A percentile compares a stretch with the other conserved stretches of the same genome.
These are phyloP conservation scores for Polypterus bichir DNA, from an alignment of 2,113 vertebrate species.

Conservation along the genomic window DNA sequence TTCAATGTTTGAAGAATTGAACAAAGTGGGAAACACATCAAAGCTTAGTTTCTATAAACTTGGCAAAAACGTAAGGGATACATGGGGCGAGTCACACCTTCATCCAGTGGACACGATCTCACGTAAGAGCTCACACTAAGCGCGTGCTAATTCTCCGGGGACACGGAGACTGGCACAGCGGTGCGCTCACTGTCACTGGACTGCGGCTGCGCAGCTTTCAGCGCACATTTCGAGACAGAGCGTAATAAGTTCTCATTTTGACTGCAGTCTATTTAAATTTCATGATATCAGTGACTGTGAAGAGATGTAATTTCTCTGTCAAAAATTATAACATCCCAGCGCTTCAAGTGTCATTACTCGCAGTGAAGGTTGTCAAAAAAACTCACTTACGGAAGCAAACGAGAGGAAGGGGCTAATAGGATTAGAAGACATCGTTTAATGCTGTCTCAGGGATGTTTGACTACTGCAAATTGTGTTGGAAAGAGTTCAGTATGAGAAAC, in stretches of 20 bases:
- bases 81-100: no score
- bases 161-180: no score
- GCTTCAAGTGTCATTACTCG: slow-evolving; percentile 19
- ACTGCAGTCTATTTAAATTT: slow-evolving; percentile 9
- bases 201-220: no score
- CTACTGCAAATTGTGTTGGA: slow-evolving; percentile 7
- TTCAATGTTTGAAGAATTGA: no score
- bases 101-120: no score
- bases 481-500: not conserved
- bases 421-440: slow-evolving; percentile 24
- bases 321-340: slow-evolving; percentile 19
- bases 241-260: not conserved
- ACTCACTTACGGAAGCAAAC: slow-evolving; percentile 21
- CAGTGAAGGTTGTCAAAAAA: slow-evolving; percentile 21
- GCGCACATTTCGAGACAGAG: not conserved
- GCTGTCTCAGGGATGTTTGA: slow-evolving; percentile 17
- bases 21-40: no score
- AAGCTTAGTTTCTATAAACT: no score
- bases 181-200: no score
- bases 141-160: no score
- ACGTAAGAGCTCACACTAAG: no score
- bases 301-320: slow-evolving; percentile 21
- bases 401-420: slow-evolving; percentile 21
- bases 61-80: no score
- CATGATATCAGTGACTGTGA: slow-evolving; percentile 7